A percentile compares a stretch with the other conserved stretches of the same genome.
Conservation (phyloP, 2,888 invertebrate species). For the Onchidella celtica region DNA sequence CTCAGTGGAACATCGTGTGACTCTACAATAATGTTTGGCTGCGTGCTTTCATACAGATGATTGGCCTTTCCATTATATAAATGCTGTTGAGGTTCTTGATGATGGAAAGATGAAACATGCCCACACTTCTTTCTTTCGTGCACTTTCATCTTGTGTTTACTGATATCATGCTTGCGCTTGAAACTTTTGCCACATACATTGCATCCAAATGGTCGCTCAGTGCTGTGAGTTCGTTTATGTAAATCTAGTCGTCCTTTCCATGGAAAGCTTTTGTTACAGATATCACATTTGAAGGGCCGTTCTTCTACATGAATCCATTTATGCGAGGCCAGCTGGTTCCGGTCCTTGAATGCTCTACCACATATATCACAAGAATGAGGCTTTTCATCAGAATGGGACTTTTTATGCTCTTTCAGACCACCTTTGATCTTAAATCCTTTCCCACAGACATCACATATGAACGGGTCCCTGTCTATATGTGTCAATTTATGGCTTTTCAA, state of each 20-base stretch:
- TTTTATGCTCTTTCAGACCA: not conserved
- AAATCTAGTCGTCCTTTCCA: not conserved
- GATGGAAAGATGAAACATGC: no score
- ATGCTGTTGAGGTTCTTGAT: no score
- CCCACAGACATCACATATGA: slow-evolving; percentile 4
- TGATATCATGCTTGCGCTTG: slow-evolving; percentile 7
- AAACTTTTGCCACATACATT: not conserved
- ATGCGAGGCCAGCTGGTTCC: not conserved
- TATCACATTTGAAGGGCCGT: slow-evolving; percentile 14
- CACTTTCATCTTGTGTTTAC: slow-evolving; percentile 3
- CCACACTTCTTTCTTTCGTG: not conserved
- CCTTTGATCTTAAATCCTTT: slow-evolving; percentile 3
- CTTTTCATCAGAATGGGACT: not conserved
- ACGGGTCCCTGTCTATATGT: not conserved
- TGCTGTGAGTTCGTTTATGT: not conserved
- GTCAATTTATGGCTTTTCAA: not conserved
- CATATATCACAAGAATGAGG: not conserved
- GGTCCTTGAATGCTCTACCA: not conserved
- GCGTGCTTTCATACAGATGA: no score
- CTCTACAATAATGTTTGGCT: no score
- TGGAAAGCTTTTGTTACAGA: slow-evolving; percentile 33
- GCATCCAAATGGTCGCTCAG: not conserved
- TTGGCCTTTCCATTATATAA: no score
- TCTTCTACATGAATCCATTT: not conserved
- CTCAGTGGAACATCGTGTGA: no score